Conservation (phyloP, 2,888 invertebrate genomes). For the Labia minor region DNA sequence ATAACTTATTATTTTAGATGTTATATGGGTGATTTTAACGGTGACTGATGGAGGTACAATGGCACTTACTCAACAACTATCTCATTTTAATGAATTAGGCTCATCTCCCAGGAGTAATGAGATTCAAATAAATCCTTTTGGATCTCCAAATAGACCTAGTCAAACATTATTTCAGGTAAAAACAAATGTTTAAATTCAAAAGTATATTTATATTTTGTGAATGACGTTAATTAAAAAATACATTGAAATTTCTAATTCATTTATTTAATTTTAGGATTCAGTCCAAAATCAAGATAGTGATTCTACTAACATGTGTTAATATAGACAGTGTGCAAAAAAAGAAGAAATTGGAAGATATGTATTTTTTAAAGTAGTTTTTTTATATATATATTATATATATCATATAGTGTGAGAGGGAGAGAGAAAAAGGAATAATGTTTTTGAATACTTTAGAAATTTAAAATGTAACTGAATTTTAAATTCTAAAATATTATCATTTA, state of each 20-base stretch:
- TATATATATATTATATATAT: not conserved
- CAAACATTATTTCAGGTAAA: slow-evolving; percentile 32
- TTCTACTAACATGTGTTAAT: slow-evolving; percentile 27
- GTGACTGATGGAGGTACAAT: slow-evolving; percentile 72
- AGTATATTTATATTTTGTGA: no score
- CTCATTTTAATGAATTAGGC: slow-evolving; percentile 42
- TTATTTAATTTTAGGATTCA: slow-evolving; percentile 23
- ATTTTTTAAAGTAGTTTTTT: not conserved
- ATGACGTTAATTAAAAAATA: not conserved
- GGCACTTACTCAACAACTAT: slow-evolving; percentile 68
- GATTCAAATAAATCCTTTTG: slow-evolving; percentile 29
- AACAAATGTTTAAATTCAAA: no score
- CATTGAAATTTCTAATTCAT: no score
- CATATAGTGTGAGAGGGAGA: no score
- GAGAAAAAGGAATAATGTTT: no score
- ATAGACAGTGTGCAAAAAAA: not conserved
- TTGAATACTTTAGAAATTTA: no score
- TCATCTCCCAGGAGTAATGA: slow-evolving; percentile 29
- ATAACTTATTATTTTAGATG: slow-evolving; percentile 45
- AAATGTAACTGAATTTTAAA: not conserved
- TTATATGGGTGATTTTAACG: slow-evolving; percentile 68
- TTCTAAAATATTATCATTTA: not conserved
- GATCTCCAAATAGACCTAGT: slow-evolving; percentile 31
- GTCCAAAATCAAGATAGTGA: slow-evolving; percentile 26
- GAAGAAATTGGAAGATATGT: not conserved